Conservation (phyloP, 2,113 vertebrate genomes). For the Psittacara wagleri region DNA sequence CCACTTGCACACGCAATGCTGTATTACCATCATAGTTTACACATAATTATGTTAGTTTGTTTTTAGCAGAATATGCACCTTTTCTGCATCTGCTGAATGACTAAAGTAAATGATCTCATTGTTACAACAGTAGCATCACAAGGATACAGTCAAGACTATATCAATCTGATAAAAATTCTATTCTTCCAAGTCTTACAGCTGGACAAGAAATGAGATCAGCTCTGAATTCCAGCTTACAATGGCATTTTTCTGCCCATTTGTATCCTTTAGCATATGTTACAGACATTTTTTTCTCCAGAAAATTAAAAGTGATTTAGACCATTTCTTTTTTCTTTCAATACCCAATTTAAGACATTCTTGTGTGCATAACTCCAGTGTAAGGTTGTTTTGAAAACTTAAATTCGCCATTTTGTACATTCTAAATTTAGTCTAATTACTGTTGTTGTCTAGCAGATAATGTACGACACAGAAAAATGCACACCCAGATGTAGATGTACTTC, state of each 20-base stretch:
- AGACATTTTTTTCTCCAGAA: neutral
- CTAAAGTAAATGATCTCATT: constrained; percentile 64
- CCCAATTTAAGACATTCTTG: constrained; percentile 9
- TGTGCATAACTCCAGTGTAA: neutral
- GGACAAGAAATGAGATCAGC: constrained; percentile 48
- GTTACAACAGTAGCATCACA: constrained; percentile 19
- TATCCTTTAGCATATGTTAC: constrained; percentile 24
- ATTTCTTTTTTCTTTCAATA: constrained; percentile 30
- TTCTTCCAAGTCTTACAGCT: constrained; percentile 53
- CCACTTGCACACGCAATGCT: neutral
- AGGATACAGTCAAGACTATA: constrained; percentile 22
- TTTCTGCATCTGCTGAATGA: constrained; percentile 45
- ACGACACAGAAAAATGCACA: neutral
- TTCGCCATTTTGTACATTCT: neutral
- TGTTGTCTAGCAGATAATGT: neutral
- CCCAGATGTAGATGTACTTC: neutral
- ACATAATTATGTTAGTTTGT: constrained; percentile 30
- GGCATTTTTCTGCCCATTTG: neutral
- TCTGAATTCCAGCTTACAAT: constrained; percentile 9
- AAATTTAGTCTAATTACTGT: constrained; percentile 28
- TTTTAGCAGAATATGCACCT: constrained; percentile 24
- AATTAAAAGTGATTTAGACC: constrained; percentile 19
- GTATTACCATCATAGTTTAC: constrained; percentile 47
- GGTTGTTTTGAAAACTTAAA: constrained; percentile 35
- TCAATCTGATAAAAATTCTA: constrained; percentile 44